Percentiles rank a stretch among this genome's conserved stretches.
These are phyloP conservation scores for Papilio polyxenes DNA, from an alignment of 1,140 invertebrate species.

Conservation along the genomic window DNA sequence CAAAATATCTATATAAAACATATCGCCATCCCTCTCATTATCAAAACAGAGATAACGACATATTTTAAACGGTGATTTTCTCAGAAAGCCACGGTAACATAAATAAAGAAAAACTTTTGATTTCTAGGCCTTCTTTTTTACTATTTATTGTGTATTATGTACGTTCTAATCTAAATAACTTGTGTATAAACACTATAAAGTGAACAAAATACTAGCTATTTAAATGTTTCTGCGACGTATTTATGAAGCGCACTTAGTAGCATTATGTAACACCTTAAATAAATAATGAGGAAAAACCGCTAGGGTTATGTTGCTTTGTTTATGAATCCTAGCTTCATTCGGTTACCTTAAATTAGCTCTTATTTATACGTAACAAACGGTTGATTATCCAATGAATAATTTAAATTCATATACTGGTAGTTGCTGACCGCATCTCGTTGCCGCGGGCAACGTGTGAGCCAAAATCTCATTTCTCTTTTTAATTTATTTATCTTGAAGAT, in stretches of 20 bases:
- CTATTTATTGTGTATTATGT: too few relatives aligned
- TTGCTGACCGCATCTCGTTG: constrained; percentile 17
- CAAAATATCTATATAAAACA: too few relatives aligned
- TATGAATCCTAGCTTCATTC: neutral
- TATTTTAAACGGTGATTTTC: too few relatives aligned
- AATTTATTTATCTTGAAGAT: constrained; percentile 25
- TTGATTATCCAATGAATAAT: neutral
- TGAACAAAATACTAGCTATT: neutral
- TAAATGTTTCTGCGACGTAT: constrained; percentile 2
- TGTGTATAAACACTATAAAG: neutral
- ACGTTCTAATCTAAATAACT: too few relatives aligned
- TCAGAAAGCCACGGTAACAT: too few relatives aligned
- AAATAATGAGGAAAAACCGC: constrained; percentile 23
- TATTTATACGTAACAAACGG: neutral
- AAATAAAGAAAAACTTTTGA: too few relatives aligned
- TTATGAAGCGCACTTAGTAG: constrained; percentile 8
- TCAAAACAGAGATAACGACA: too few relatives aligned
- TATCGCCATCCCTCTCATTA: too few relatives aligned
- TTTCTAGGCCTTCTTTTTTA: too few relatives aligned
- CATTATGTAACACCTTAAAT: constrained; percentile 23
- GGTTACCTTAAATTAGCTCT: neutral
- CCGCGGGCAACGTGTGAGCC: constrained; percentile 15
- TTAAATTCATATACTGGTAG: constrained; percentile 21
- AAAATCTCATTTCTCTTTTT: constrained; percentile 23
- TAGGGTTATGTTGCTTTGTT: constrained; percentile 23